These are phyloP conservation scores for Caenorhabditis sp. DNA, from an alignment of 2,888 invertebrate genomes.

Conservation along the genomic window DNA sequence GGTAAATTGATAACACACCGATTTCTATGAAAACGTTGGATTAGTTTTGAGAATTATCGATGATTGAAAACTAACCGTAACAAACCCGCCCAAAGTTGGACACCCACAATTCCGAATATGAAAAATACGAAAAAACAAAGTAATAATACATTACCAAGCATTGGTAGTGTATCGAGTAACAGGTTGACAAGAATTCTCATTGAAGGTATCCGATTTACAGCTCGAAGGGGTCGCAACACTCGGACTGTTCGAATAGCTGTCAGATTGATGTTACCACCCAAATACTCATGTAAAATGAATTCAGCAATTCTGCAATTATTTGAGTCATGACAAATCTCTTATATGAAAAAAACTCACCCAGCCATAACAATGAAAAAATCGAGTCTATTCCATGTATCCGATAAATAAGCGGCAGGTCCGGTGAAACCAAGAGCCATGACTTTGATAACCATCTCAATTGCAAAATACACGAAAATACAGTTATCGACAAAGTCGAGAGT, in stretches of 20 bases:
- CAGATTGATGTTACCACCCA: conserved; percentile 91
- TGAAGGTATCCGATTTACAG: conserved; percentile 99
- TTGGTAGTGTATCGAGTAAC: conserved; percentile 94
- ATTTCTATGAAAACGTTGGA: too few relatives aligned
- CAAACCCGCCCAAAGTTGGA: conserved; percentile 98
- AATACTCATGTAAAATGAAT: conserved; percentile 80
- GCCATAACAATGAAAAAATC: conserved; percentile 97
- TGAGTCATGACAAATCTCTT: conserved; percentile 13
- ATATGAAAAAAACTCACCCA: conserved; percentile 77
- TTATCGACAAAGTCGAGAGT: conserved; percentile 88
- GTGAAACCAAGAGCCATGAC: conserved; percentile 97
- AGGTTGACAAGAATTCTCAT: conserved; percentile 82
- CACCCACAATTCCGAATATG: conserved; percentile 99
- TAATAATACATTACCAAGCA: conserved; percentile 94
- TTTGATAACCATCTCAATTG: conserved; percentile 95
- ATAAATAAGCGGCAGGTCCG: conserved; percentile 88
- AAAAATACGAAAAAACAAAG: conserved; percentile 99
- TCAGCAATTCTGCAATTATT: conserved; percentile 73
- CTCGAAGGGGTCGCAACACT: conserved; percentile 92
- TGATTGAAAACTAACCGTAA: conserved; percentile 90
- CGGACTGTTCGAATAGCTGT: conserved; percentile 97
- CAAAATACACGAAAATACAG: conserved; percentile 92
- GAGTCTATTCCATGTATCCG: conserved; percentile 97
- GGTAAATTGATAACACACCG: conserved; percentile 69
- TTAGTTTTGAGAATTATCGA: too few relatives aligned